Percentiles rank a stretch among this genome's conserved stretches.
Evolutionary conservation across 23 tunicate species (phyloP).

Genomic region (Phallusia fumigata): DNA sequence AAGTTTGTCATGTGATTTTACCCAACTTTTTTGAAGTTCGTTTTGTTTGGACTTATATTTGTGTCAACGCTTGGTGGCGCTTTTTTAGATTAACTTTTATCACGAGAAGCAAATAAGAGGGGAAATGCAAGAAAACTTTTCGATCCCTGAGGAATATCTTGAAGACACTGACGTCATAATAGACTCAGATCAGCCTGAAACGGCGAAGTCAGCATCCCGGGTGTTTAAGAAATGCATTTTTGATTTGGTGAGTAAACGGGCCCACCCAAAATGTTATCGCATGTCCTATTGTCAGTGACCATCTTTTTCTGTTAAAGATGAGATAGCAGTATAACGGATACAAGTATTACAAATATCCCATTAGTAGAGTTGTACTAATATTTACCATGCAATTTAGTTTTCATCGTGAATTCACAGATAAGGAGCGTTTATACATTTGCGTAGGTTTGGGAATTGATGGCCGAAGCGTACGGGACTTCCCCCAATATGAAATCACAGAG

Average conservation of each 20-base stretch:
- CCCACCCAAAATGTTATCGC: background rate
- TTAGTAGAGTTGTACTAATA: too few relatives aligned
- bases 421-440: too few relatives aligned
- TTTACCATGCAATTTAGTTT: too few relatives aligned
- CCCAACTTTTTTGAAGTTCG: background rate
- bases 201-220: slow-evolving; percentile 18
- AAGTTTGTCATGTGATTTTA: background rate
- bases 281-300: too few relatives aligned
- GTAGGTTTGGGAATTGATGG: slow-evolving; percentile 49
- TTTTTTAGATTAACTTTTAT: slow-evolving; percentile 27
- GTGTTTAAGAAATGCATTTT: slow-evolving; percentile 36
- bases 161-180: slow-evolving; percentile 16
- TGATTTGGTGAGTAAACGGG: slow-evolving; percentile 29
- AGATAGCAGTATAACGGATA: too few relatives aligned
- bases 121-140: slow-evolving; percentile 12
- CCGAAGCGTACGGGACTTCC: slow-evolving; percentile 27
- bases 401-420: too few relatives aligned
- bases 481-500: background rate
- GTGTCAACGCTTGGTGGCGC: too few relatives aligned
- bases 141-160: background rate
- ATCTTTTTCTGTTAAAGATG: too few relatives aligned
- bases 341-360: too few relatives aligned
- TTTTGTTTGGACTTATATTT: too few relatives aligned
- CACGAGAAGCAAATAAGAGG: slow-evolving; percentile 14
- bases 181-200: slow-evolving; percentile 12